Evolutionary conservation across 2,888 invertebrate species (phyloP).

Genomic region (Drosophila parthenogenetica): DNA sequence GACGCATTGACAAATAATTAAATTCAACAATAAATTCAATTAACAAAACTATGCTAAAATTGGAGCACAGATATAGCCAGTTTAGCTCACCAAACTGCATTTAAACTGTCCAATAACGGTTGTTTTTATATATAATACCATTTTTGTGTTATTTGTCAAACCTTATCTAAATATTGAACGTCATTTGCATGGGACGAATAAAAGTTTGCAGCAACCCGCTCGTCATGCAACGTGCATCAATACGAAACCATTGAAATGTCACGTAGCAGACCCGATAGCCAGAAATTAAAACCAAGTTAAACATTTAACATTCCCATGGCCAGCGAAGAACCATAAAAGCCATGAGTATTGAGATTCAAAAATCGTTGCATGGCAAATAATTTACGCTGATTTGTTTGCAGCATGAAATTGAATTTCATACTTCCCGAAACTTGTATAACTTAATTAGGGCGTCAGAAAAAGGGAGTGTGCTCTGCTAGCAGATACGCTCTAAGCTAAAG

Average conservation of each 20-base stretch:
- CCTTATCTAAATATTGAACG: constrained; percentile 42
- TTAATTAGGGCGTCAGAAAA: neutral
- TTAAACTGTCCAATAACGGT: neutral
- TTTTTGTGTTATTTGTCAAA: neutral
- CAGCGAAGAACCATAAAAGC: neutral
- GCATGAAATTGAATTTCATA: constrained; percentile 33
- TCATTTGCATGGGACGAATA: constrained; percentile 33
- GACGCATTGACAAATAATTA: neutral
- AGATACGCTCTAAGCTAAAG: neutral
- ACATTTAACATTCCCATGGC: constrained; percentile 41
- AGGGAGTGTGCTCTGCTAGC: neutral
- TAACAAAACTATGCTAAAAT: neutral
- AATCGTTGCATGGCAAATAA: constrained; percentile 8
- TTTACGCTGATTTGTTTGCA: constrained; percentile 12
- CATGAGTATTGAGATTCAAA: constrained; percentile 33
- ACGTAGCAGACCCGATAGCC: constrained; percentile 53
- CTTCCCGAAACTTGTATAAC: constrained; percentile 6
- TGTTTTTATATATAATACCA: neutral
- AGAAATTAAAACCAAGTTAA: constrained; percentile 50
- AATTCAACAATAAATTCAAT: neutral
- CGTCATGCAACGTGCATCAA: constrained; percentile 57
- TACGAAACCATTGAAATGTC: constrained; percentile 50
- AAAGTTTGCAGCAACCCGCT: constrained; percentile 39
- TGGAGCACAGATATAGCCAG: neutral
- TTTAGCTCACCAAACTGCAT: neutral